A percentile compares a stretch with the other conserved stretches of the same genome.
These are phyloP conservation scores for Pygoscelis antarcticus DNA, from an alignment of 2,113 vertebrate genomes.

Conservation along the genomic window DNA sequence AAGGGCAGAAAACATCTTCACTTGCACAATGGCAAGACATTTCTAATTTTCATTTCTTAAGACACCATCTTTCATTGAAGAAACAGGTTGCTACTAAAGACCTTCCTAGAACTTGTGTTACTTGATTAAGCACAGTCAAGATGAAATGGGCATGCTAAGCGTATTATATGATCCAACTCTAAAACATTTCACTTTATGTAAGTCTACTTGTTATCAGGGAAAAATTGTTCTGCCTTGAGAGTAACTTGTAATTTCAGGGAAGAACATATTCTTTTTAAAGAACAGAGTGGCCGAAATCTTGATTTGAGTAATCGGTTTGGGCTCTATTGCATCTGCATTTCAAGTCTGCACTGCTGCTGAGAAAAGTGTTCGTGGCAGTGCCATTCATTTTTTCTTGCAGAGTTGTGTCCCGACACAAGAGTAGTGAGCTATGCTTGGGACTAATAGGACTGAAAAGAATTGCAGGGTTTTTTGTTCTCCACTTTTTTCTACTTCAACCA, in stretches of 20 bases:
- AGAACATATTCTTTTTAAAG: not conserved
- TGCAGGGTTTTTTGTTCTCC: not conserved
- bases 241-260: not conserved
- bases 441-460: not conserved
- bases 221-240: not conserved
- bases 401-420: not conserved
- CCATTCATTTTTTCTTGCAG: not conserved
- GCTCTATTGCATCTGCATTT: not conserved
- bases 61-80: not conserved
- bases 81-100: not conserved
- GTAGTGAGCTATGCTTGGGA: not conserved
- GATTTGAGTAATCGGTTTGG: not conserved
- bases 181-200: not conserved
- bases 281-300: not conserved
- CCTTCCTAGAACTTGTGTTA: not conserved
- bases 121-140: not conserved
- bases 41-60: not conserved
- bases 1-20: not conserved
- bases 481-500: not conserved
- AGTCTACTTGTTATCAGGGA: not conserved
- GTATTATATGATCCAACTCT: not conserved
- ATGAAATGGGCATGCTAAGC: not conserved
- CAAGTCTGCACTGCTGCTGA: not conserved
- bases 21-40: not conserved
- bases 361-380: not conserved